Evolutionary conservation across 2,113 vertebrate genomes (phyloP), one percentile per base, ranked within the genome.

Genomic region (Atrichornis clamosus): DNA sequence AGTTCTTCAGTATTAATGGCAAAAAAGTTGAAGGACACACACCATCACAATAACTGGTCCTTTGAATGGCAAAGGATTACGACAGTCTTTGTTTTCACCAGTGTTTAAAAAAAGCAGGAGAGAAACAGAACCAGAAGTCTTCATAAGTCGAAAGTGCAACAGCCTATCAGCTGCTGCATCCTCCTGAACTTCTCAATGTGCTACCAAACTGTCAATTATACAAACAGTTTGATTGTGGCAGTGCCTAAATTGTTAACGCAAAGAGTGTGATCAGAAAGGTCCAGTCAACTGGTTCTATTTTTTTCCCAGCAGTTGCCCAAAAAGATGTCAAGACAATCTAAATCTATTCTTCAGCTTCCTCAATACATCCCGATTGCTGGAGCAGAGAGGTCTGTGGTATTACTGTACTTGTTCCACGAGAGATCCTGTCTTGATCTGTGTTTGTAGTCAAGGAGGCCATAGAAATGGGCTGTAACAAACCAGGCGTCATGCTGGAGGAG

Each of bases 261-360:
- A 79, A 82, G 53, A 82, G 37, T 58, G 63, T 76, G 65, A 91
- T 67, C 37, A 95, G 80, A 95, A 94, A 95, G 80, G 86, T 95
- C 55, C 62, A 22, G 81, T 92, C 82, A 92, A 91, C 19, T 89
- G 86, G 82, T 84, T 96, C 92, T 33, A 65, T 53, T 74, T 90
- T 70, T 73, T 80, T 78, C 55, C 94, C 70, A 87, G 63, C 78
- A 92, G 84, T 91, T 78, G 68, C 69, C 86, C 92, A 89, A 79
- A 94, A 83, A 47, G 95, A 67, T 0, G 7, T 85, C 87, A 90
- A 90, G 64, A 90, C 68, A 79, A 91, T 59, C 16, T 27, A 65
- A 68, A 52, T 73, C 84, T 99, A 99, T 90, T 98, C 99, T 97
- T 99, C 99, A 2, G 99, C 98, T 98, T 99, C 99, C 94, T 99